Evolutionary conservation across 2,113 vertebrate genomes (phyloP), one percentile per base, ranked within the genome.

Genomic region (Scopus umbretta): DNA sequence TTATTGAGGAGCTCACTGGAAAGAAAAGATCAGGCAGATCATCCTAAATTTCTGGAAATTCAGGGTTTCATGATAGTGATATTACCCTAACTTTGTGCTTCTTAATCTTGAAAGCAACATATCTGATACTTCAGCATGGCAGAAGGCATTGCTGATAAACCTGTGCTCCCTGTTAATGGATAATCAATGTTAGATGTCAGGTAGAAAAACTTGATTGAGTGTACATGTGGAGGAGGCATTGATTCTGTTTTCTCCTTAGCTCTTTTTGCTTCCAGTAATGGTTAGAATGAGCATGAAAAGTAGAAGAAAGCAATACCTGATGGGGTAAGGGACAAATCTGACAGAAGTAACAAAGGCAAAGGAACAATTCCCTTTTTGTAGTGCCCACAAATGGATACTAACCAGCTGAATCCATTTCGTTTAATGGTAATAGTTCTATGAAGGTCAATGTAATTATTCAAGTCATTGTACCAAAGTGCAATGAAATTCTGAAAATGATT

Each of bases 291-390:
- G 71, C 75, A 56, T 21, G 6, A 79, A 32, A 23, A 90, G 4
- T 32, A 75, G 52, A 88, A 88, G 26, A 86, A 82, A 63, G 45
- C 42, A 88, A 7, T 63, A 79, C 63, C 10, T 38, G 52, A 30
- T 79, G 49, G 53, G 30, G 25, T 22, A 12, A 42, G 52, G 19
- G 27, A 61, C 29, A 86, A 90, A 82, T 83, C 36, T 63, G 26
- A 61, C 49, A 68, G 38, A 75, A 92, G 16, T 47, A 80, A 92
- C n/a, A 94, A 90, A 63, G 7, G 13, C 22, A 92, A 63, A 88
- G 42, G 49, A 86, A 83, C 9, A 75, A n/a, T 68, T 86, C 49
- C 22, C 4, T 88, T 90, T 76, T 38, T 42, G 22, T 92, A n/a
- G 7, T 58, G 91, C 29, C 40, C 42, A 67, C 38, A 78, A 61